Percentiles rank a stretch among this genome's conserved stretches.
phyloP scores from a whole-genome alignment of 2,888 invertebrate species.

The Argynnis bischoffii region DNA sequence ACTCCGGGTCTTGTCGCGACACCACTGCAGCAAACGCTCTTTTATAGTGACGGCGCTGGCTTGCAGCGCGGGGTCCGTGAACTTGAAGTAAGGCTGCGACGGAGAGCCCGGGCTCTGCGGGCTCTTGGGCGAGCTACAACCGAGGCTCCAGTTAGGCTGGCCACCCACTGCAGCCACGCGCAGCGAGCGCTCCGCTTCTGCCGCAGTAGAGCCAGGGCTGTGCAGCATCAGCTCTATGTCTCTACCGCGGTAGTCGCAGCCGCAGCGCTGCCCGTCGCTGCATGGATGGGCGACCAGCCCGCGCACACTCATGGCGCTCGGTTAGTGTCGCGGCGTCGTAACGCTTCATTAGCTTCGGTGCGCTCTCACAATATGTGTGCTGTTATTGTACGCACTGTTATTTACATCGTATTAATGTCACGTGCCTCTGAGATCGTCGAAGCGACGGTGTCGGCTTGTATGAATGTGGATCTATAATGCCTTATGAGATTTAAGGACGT shows the following conservation, averaged over 20 bases:
- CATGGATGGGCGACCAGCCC: not conserved
- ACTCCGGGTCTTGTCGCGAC: conserved; percentile 97
- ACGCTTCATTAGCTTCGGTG: conserved; percentile 49
- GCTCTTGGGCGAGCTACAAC: conserved; percentile 88
- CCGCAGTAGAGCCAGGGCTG: not conserved
- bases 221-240: not conserved
- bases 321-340: conserved; percentile 46
- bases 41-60: conserved; percentile 97
- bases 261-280: conserved; percentile 8
- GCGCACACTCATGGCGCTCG: conserved; percentile 24
- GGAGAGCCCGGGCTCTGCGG: conserved; percentile 84
- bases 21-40: conserved; percentile 98
- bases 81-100: conserved; percentile 91
- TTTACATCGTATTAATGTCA: conserved; percentile 52
- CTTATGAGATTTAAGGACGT: not conserved
- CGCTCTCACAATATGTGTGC: conserved; percentile 55
- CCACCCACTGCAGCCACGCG: conserved; percentile 32
- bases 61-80: conserved; percentile 94
- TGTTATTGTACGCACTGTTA: conserved; percentile 49
- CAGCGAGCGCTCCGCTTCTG: conserved; percentile 10
- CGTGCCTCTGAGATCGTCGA: conserved; percentile 19
- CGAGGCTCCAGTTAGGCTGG: conserved; percentile 73
- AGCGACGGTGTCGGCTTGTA: conserved; percentile 20
- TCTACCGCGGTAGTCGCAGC: not conserved
- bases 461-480: conserved; percentile 25